Evolutionary conservation across 2,888 invertebrate species (phyloP).

Genomic region (Drosophila buzzatii): DNA sequence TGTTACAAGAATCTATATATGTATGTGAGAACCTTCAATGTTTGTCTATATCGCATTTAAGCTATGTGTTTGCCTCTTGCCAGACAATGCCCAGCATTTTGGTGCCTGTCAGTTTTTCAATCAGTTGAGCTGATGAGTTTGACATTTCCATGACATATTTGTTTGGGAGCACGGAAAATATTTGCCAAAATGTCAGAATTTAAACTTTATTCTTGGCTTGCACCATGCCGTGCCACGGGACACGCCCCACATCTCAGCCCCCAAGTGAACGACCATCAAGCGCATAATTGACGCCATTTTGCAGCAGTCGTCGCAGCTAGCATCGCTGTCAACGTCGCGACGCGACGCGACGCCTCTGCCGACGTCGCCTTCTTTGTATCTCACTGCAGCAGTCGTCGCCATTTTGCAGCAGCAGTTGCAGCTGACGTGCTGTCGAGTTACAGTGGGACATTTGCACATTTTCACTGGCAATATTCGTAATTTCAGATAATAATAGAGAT

Average conservation of each 20-base stretch:
- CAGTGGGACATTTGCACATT: neutral
- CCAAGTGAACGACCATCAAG: constrained; percentile 16
- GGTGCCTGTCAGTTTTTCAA: constrained; percentile 73
- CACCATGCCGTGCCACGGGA: constrained; percentile 72
- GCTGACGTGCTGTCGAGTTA: neutral
- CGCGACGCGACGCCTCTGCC: constrained; percentile 4
- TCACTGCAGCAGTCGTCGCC: neutral
- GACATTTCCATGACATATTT: constrained; percentile 81
- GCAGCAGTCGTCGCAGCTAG: constrained; percentile 22
- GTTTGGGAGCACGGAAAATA: constrained; percentile 74
- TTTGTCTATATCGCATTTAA: neutral
- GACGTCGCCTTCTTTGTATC: constrained; percentile 1
- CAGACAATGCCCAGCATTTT: constrained; percentile 30
- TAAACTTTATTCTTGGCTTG: constrained; percentile 74
- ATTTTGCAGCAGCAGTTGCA: constrained; percentile 8
- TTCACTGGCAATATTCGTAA: neutral
- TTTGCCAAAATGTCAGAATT: constrained; percentile 81
- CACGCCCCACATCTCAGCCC: constrained; percentile 57
- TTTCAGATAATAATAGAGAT: neutral
- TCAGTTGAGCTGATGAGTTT: constrained; percentile 76
- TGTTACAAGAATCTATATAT: too few relatives aligned
- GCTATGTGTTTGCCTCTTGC: neutral
- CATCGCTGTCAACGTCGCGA: constrained; percentile 20
- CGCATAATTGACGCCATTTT: constrained; percentile 77
- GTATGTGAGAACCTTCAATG: neutral